Percentiles rank a stretch among this genome's conserved stretches.
Conservation (phyloP, 2,113 vertebrate genomes). For the Leiothrix lutea region DNA sequence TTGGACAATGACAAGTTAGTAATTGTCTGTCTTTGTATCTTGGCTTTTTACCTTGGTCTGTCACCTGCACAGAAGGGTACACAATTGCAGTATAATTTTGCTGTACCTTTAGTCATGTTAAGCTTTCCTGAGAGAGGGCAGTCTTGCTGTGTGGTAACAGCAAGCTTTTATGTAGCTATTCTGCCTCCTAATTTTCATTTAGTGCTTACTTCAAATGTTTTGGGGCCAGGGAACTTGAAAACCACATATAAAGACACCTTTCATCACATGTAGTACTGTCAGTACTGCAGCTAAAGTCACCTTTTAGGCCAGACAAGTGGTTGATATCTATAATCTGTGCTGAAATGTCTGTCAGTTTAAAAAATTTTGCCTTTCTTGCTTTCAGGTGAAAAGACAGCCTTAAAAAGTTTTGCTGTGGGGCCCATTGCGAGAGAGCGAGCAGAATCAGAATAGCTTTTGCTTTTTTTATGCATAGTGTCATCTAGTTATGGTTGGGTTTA, state of each 20-base stretch:
- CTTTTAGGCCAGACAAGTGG: neutral
- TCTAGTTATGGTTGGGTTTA: neutral
- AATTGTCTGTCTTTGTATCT: neutral
- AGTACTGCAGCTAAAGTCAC: neutral
- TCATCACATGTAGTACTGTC: neutral
- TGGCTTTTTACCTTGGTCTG: neutral
- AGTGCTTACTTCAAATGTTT: neutral
- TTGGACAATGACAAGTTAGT: neutral
- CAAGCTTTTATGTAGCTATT: neutral
- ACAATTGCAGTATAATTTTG: neutral
- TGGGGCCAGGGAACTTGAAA: neutral
- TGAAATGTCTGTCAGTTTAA: neutral
- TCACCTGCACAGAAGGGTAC: neutral
- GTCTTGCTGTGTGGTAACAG: neutral
- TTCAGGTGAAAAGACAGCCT: neutral
- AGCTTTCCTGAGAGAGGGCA: neutral
- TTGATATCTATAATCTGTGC: neutral
- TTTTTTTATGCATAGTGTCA: neutral
- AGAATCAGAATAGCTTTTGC: neutral
- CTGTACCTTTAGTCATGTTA: neutral
- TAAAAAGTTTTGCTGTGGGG: neutral
- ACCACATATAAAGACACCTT: neutral
- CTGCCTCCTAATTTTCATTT: neutral
- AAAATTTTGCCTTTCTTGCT: neutral
- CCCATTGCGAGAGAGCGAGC: neutral